Conservation (phyloP, 2,888 invertebrate genomes). For the Sinopyrophorus schimmeli region DNA sequence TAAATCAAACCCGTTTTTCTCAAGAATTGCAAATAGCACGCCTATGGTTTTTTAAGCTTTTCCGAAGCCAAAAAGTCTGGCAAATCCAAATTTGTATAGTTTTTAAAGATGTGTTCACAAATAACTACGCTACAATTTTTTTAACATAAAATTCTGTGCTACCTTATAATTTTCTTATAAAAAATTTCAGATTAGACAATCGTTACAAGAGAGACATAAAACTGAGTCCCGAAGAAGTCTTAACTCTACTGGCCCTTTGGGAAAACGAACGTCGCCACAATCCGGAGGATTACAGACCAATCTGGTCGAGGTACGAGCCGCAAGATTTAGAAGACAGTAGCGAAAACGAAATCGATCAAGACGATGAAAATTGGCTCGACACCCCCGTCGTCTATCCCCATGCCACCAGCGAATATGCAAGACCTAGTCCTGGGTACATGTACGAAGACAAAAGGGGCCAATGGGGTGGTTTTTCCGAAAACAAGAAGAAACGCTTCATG, state of each 20-base stretch:
- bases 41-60: too few relatives aligned
- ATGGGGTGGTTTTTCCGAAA: slow-evolving; percentile 43
- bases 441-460: slow-evolving; percentile 42
- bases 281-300: slow-evolving; percentile 47
- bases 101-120: too few relatives aligned
- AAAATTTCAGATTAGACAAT: slow-evolving; percentile 43
- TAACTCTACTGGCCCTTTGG: slow-evolving; percentile 64
- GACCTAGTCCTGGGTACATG: slow-evolving; percentile 40
- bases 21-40: too few relatives aligned
- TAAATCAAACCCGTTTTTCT: too few relatives aligned
- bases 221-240: slow-evolving; percentile 64
- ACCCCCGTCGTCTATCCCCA: slow-evolving; percentile 62
- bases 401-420: slow-evolving; percentile 53
- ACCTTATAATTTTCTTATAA: too few relatives aligned
- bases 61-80: too few relatives aligned
- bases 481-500: slow-evolving; percentile 62
- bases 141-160: too few relatives aligned
- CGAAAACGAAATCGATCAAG: slow-evolving; percentile 59
- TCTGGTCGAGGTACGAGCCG: slow-evolving; percentile 59
- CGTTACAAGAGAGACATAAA: slow-evolving; percentile 65
- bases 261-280: slow-evolving; percentile 60
- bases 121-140: too few relatives aligned
- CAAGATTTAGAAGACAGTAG: slow-evolving; percentile 57
- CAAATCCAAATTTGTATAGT: too few relatives aligned
- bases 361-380: slow-evolving; percentile 63